A percentile compares a stretch with the other conserved stretches of the same genome.
These are phyloP conservation scores for Luehdorfia chinensis DNA, from an alignment of 1,140 invertebrate genomes.

Conservation along the genomic window DNA sequence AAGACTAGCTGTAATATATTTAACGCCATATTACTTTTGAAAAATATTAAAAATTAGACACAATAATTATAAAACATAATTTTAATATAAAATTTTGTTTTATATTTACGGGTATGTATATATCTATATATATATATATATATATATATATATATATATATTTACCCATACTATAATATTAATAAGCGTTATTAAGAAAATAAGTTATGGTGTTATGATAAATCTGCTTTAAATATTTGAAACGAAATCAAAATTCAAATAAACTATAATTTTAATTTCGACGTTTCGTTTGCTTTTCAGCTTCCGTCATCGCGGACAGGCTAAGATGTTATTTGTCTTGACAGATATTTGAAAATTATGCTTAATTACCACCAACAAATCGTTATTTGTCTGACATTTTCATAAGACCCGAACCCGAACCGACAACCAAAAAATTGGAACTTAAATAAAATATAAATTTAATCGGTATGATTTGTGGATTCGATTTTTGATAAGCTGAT, in stretches of 20 bases:
- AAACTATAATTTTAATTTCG: background rate
- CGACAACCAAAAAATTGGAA: conserved; percentile 6
- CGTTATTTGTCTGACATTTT: background rate
- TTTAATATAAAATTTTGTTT: too few relatives aligned
- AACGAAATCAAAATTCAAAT: background rate
- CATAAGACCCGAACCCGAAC: background rate
- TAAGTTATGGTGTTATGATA: too few relatives aligned
- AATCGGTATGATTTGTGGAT: background rate
- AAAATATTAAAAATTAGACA: too few relatives aligned
- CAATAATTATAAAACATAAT: too few relatives aligned
- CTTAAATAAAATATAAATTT: conserved; percentile 1
- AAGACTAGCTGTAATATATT: too few relatives aligned
- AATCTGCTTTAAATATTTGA: background rate
- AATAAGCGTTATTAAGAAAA: too few relatives aligned
- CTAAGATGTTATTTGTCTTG: conserved; percentile 6
- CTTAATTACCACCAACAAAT: background rate
- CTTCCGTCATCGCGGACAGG: conserved; percentile 3
- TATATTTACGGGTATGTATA: too few relatives aligned
- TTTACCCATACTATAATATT: too few relatives aligned
- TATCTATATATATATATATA: too few relatives aligned
- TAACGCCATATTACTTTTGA: too few relatives aligned
- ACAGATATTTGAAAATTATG: conserved; percentile 9
- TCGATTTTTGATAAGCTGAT: background rate
- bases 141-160: too few relatives aligned
- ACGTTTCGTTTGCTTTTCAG: conserved; percentile 3